Conservation (phyloP, 1,140 invertebrate species). For the Antheraea mylitta region DNA sequence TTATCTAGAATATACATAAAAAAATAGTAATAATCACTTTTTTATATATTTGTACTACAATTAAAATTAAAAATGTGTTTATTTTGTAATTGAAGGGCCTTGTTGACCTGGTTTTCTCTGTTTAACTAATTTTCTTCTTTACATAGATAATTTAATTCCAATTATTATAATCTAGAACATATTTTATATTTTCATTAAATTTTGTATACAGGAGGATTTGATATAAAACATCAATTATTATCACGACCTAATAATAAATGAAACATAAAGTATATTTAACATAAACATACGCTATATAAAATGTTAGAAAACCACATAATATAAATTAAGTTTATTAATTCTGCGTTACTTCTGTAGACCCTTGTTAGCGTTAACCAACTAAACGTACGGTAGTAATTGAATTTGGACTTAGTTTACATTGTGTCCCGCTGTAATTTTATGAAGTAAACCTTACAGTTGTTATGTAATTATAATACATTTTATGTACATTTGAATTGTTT, state of each 20-base stretch:
- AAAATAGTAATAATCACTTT: too few species aligned
- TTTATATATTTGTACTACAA: too few species aligned
- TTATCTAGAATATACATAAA: too few species aligned
- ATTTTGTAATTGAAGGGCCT: too few species aligned
- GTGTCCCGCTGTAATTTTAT: constrained; percentile 15
- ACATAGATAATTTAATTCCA: too few species aligned
- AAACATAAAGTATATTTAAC: background rate
- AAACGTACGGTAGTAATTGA: constrained; percentile 18
- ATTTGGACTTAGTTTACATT: constrained; percentile 22
- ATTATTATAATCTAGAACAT: too few species aligned
- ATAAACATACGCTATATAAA: background rate
- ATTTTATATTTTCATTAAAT: too few species aligned
- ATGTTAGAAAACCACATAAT: constrained; percentile 7
- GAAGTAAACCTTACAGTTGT: background rate
- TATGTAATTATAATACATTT: background rate
- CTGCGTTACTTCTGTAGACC: constrained; percentile 9
- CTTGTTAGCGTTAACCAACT: constrained; percentile 22
- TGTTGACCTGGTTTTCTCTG: too few species aligned
- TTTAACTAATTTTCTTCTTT: too few species aligned
- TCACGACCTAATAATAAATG: background rate
- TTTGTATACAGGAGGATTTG: too few species aligned
- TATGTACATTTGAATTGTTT: background rate
- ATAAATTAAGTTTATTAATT: constrained; percentile 24
- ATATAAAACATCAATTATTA: background rate
- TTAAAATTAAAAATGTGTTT: too few species aligned